Base-by-base conservation (phyloP, 2,113 vertebrate species). In the Junco hyemalis region DNA sequence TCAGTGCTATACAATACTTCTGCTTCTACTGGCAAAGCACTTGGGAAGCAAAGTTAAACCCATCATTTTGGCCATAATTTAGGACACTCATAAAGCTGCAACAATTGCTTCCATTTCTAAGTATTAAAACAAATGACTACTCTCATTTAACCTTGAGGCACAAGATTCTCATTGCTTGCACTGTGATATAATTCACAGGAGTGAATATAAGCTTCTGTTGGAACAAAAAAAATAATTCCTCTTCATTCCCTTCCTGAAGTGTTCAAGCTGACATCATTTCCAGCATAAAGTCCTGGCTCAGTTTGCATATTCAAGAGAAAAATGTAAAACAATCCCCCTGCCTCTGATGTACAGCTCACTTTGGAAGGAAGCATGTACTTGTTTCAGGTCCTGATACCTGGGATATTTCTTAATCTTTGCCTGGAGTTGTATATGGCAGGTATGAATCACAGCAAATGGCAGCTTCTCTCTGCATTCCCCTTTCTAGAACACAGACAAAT, bases 131-230 rank as follows among this genome's bases (percentile, higher is more conserved):
- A 96, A 97, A 86, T 83, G 29, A 86, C 85, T 90, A 24, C 42
- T 95, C 95, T 93, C 23, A 3, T 95, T 93, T 94, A 95, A 95
- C 74, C 71, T 94, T 94, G 91, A 97, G 91, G 92, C 81, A 77
- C 89, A 93, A 63, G 79, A 81, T 80, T 78, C 36, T 74, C 47
- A 14, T 47, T 0, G 0, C 76, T 84, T 84, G 31, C n/a, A 42
- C 42, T 89, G 72, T 83, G 88, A 56, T 77, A 65, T 44, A 92
- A 77, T 69, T 88, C 89, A 57, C 22, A 13, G 8, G 19, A 54
- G 17, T n/a, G 38, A 88, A 54, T 74, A 25, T 33, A 36, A 60
- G 12, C n/a, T 64, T 64, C 51, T 50, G 22, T 64, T 33, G 12
- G 35, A 90, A 68, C 35, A 38, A 64, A 59, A 65, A 53, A 40